phyloP scores from a whole-genome alignment of 2,888 invertebrate genomes.

The Malachius bipustulatus region DNA sequence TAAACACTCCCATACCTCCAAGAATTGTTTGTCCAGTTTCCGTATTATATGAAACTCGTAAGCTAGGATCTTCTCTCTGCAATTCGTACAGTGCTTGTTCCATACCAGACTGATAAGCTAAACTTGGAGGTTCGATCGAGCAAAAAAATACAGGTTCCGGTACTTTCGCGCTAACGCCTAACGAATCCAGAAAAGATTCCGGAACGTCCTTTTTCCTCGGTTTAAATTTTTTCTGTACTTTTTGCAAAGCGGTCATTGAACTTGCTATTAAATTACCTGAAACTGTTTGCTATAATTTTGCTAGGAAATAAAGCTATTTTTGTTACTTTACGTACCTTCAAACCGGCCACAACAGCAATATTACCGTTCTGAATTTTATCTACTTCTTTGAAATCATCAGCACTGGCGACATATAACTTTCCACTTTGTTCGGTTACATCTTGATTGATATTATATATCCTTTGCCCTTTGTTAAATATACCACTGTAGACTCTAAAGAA shows the following conservation, averaged over 20 bases:
- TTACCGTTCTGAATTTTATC: slow-evolving; percentile 57
- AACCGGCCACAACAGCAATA: slow-evolving; percentile 79
- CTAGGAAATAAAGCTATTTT: too few relatives aligned
- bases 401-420: slow-evolving; percentile 60
- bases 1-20: slow-evolving; percentile 42
- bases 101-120: slow-evolving; percentile 58
- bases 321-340: slow-evolving; percentile 51
- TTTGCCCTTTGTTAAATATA: slow-evolving; percentile 53
- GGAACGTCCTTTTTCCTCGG: slow-evolving; percentile 23
- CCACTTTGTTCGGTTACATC: slow-evolving; percentile 52
- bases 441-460: slow-evolving; percentile 60
- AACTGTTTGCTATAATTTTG: slow-evolving; percentile 4
- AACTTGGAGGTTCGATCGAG: slow-evolving; percentile 83
- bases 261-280: slow-evolving; percentile 64
- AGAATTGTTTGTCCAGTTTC: slow-evolving; percentile 83
- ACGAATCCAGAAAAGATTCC: slow-evolving; percentile 29
- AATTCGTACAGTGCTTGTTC: slow-evolving; percentile 72
- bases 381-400: slow-evolving; percentile 80
- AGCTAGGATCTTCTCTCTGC: slow-evolving; percentile 83
- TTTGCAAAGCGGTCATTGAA: slow-evolving; percentile 43
- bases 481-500: slow-evolving; percentile 78
- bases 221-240: slow-evolving; percentile 41
- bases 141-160: slow-evolving; percentile 97
- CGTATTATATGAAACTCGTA: slow-evolving; percentile 58
- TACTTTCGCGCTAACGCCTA: slow-evolving; percentile 49